Conservation (phyloP, 2,113 vertebrate genomes). For the Corvus hawaiiensis region DNA sequence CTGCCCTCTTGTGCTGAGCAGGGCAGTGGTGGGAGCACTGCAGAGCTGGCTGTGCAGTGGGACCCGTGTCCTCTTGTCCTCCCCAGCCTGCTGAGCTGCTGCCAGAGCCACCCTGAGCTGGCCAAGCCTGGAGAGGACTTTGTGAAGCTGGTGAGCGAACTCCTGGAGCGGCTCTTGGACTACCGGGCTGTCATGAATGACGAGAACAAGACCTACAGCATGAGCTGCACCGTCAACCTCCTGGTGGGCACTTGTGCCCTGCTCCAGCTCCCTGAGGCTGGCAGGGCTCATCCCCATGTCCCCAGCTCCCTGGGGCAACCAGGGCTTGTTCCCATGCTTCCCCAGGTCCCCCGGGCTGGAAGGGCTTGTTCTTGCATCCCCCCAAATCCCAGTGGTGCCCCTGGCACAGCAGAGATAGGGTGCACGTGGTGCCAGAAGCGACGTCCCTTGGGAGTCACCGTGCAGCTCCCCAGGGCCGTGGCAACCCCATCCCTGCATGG, state of each 20-base stretch:
- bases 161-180: slow-evolving; percentile 62
- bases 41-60: background rate
- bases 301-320: background rate
- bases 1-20: background rate
- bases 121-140: slow-evolving; percentile 30
- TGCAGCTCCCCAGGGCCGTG: fast-evolving
- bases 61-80: background rate
- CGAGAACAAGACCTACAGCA: slow-evolving; percentile 65
- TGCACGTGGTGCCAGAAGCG: fast-evolving
- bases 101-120: slow-evolving; percentile 18
- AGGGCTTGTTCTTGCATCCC: background rate
- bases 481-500: background rate
- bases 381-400: background rate
- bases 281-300: background rate
- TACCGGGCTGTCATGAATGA: slow-evolving; percentile 61
- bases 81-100: slow-evolving; percentile 52
- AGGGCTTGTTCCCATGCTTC: fast-evolving
- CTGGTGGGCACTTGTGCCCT: slow-evolving; percentile 4
- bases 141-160: background rate
- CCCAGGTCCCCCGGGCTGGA: background rate
- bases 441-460: background rate
- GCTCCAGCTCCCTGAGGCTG: background rate
- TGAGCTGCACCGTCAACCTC: slow-evolving; percentile 67
- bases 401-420: background rate
- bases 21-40: background rate